Conservation (phyloP, 2,113 vertebrate species). For the Xenopus laevis region DNA sequence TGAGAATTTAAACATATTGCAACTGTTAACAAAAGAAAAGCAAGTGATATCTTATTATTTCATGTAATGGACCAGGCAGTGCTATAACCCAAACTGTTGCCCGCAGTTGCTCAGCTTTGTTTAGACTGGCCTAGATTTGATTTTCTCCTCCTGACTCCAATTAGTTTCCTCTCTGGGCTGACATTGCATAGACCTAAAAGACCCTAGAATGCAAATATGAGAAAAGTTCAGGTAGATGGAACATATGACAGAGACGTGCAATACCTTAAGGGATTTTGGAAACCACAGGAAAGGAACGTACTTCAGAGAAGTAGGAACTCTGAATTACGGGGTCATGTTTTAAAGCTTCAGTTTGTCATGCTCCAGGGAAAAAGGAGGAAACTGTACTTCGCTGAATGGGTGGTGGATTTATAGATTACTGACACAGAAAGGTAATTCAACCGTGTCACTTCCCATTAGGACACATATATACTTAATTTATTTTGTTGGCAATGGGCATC, state of each 20-base stretch:
- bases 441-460: not conserved
- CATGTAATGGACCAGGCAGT: too few relatives aligned
- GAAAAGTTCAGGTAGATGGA: conserved; percentile 11
- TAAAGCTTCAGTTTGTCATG: not conserved
- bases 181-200: conserved; percentile 5
- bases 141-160: conserved; percentile 27
- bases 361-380: conserved; percentile 2
- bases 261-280: conserved; percentile 31
- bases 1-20: too few relatives aligned
- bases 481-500: not conserved
- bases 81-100: too few relatives aligned
- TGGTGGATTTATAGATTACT: conserved; percentile 2
- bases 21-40: too few relatives aligned
- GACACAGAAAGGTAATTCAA: conserved; percentile 10
- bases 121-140: not conserved
- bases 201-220: conserved; percentile 12
- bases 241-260: conserved; percentile 21
- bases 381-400: not conserved
- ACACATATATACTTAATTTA: conserved; percentile 6
- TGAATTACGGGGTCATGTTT: conserved; percentile 12
- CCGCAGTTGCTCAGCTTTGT: too few relatives aligned
- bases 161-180: conserved; percentile 7
- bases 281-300: conserved; percentile 7
- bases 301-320: conserved; percentile 3
- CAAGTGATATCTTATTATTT: too few relatives aligned